phyloP scores from a whole-genome alignment of 2,888 invertebrate species.

The Agrochola lota region DNA sequence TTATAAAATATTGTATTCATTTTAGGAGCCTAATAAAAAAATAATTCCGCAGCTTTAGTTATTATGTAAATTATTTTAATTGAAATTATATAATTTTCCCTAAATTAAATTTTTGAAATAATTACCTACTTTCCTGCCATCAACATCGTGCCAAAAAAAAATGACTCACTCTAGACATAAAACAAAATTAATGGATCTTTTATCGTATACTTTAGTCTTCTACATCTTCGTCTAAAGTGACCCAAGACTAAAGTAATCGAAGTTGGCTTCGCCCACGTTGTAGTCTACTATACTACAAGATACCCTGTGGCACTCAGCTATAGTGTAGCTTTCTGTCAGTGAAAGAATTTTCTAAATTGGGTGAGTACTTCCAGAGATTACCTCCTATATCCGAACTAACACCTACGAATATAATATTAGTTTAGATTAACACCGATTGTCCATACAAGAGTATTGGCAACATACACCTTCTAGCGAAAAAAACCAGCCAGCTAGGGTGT shows the following conservation, averaged over 20 bases:
- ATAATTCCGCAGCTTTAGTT: neutral
- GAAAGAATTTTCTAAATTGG: too few species aligned
- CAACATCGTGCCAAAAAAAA: neutral
- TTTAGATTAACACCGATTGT: neutral
- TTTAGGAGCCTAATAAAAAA: neutral
- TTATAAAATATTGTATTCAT: neutral
- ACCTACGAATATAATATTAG: neutral
- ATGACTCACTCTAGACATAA: neutral
- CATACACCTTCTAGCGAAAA: conserved; percentile 4
- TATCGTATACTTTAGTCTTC: neutral
- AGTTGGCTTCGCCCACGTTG: too few species aligned
- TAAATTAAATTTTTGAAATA: neutral
- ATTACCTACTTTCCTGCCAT: neutral
- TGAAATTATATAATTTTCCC: neutral
- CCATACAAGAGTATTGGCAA: conserved; percentile 13
- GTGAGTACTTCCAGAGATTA: neutral
- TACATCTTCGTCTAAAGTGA: too few species aligned
- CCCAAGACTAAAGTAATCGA: too few species aligned
- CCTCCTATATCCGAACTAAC: neutral
- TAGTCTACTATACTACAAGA: too few species aligned
- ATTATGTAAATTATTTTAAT: neutral
- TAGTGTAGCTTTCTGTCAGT: too few species aligned
- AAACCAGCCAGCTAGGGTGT: conserved; percentile 29
- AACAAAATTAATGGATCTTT: neutral
- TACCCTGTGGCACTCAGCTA: too few species aligned